These are phyloP conservation scores for Lagodon rhomboides DNA, from an alignment of 2,797 vertebrate genomes.

Conservation along the genomic window DNA sequence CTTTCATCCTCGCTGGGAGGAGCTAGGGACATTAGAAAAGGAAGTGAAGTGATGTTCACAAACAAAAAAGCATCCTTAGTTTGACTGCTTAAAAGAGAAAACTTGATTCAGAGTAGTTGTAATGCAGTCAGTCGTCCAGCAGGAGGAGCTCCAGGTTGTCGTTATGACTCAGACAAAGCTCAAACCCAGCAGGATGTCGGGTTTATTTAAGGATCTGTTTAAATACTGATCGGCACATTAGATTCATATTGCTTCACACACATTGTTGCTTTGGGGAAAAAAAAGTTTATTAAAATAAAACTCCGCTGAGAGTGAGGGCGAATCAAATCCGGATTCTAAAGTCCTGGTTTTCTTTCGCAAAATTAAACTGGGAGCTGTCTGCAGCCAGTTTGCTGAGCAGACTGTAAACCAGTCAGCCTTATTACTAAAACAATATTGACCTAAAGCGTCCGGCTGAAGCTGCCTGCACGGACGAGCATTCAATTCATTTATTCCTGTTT, in stretches of 20 bases:
- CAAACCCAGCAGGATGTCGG: background rate
- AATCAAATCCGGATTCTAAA: background rate
- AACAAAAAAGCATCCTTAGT: no score
- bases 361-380: conserved; percentile 32
- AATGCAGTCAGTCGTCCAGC: conserved; percentile 36
- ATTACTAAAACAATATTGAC: background rate
- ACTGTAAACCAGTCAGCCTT: background rate
- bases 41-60: no score
- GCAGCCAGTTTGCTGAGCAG: conserved; percentile 9
- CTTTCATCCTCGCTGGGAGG: no score
- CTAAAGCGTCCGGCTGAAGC: background rate
- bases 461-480: background rate
- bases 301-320: background rate
- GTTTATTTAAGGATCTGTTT: conserved; percentile 17
- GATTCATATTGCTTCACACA: background rate
- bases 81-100: background rate
- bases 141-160: conserved; percentile 58
- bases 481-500: background rate
- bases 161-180: background rate
- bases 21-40: no score
- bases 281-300: conserved; percentile 7
- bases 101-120: background rate
- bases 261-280: background rate
- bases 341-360: conserved; percentile 3
- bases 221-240: background rate